phyloP scores from a whole-genome alignment of 2,113 vertebrate species.

The Dicrurus megarhynchus region DNA sequence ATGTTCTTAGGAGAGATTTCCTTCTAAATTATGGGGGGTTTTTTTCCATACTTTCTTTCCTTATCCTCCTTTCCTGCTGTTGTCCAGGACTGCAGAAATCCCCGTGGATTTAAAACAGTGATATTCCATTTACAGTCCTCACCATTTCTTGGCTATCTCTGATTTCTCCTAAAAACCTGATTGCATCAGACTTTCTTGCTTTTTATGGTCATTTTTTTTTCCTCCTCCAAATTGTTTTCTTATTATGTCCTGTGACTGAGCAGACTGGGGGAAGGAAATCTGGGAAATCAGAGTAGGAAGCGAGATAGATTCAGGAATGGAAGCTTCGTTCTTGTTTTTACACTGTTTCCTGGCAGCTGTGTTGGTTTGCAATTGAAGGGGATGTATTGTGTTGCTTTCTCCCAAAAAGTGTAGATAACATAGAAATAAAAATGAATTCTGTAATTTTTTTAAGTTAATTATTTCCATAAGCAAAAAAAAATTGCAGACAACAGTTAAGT shows the following conservation, averaged over 20 bases:
- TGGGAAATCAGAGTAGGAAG: conserved; percentile 45
- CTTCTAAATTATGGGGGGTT: too few species aligned
- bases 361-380: neutral
- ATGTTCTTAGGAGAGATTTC: neutral
- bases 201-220: neutral
- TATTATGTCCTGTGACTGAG: conserved; percentile 9
- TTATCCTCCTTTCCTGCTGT: neutral
- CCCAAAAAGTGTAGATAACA: neutral
- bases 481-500: neutral
- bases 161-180: neutral
- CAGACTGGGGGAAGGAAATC: conserved; percentile 27
- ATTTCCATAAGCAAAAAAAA: neutral
- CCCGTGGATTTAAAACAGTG: neutral
- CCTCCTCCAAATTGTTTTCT: neutral
- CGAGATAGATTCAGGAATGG: neutral
- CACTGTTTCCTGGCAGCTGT: conserved; percentile 42
- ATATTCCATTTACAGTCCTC: neutral
- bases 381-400: neutral
- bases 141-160: neutral
- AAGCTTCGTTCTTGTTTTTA: conserved; percentile 12
- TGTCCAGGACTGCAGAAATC: neutral
- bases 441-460: neutral
- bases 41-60: neutral
- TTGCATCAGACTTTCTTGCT: neutral
- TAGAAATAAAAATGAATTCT: neutral